These are phyloP conservation scores for Cistogaster globosa DNA, from an alignment of 2,888 invertebrate species.

Conservation along the genomic window DNA sequence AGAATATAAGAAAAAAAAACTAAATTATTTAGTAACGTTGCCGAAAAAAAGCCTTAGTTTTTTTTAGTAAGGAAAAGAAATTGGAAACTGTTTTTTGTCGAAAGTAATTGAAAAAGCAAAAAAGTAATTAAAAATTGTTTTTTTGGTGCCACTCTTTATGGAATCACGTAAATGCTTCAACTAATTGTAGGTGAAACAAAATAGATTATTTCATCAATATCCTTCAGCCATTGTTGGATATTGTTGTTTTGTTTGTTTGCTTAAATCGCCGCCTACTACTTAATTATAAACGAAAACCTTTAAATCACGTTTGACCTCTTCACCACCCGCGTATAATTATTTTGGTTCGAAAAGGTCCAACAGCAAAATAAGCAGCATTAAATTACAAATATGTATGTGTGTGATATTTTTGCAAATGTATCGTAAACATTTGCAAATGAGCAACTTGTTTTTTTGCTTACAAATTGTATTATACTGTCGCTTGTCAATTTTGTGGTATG, in stretches of 20 bases:
- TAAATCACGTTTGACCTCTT: no score
- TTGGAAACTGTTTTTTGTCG: no score
- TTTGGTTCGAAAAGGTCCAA: not conserved
- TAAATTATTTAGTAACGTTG: no score
- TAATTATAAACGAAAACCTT: no score
- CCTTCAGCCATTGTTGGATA: not conserved
- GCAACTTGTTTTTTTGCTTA: conserved; percentile 28
- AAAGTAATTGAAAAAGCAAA: no score
- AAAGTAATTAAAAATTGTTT: no score
- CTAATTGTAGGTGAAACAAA: no score
- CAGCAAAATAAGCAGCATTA: conserved; percentile 5
- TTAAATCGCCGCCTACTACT: not conserved
- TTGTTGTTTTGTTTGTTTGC: not conserved
- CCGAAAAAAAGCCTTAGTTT: no score
- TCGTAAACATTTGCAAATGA: not conserved
- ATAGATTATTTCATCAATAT: not conserved
- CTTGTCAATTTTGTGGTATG: conserved; percentile 46
- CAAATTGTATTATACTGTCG: not conserved
- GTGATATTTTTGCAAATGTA: not conserved
- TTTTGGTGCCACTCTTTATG: no score
- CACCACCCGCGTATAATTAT: conserved; percentile 35
- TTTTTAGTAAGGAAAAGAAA: no score
- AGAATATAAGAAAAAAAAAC: no score
- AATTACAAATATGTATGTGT: conserved; percentile 1
- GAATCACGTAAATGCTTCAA: no score